phyloP scores from a whole-genome alignment of 2,888 invertebrate genomes.

The Eupeodes latifasciatus region DNA sequence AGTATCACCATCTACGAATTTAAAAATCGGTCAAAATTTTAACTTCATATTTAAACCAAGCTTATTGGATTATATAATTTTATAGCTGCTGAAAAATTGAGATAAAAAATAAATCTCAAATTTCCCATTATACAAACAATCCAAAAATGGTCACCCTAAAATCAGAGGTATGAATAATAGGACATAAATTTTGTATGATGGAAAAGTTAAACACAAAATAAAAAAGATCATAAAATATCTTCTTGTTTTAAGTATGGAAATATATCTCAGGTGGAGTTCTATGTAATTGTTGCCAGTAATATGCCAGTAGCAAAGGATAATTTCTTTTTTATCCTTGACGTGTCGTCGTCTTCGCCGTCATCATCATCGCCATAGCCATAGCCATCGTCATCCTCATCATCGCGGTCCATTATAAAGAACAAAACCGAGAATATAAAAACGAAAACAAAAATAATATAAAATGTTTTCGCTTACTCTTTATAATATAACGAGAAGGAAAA shows the following conservation, averaged over 20 bases:
- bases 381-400: slow-evolving; percentile 12
- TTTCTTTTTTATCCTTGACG: slow-evolving; percentile 24
- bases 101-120: no score
- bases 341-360: not conserved
- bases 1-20: no score
- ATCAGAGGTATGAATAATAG: not conserved
- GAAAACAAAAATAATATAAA: slow-evolving; percentile 20
- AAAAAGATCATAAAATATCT: slow-evolving; percentile 40
- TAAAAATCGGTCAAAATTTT: no score
- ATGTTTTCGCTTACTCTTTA: slow-evolving; percentile 25
- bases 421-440: not conserved
- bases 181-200: slow-evolving; percentile 36
- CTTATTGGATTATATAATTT: no score
- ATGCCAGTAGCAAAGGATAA: slow-evolving; percentile 32
- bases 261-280: slow-evolving; percentile 31
- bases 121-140: no score
- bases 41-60: no score
- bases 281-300: slow-evolving; percentile 39
- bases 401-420: slow-evolving; percentile 53
- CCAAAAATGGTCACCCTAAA: slow-evolving; percentile 6
- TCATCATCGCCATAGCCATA: not conserved
- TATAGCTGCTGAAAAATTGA: no score
- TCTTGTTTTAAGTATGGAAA: slow-evolving; percentile 44
- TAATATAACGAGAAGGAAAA: not conserved
- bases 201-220: slow-evolving; percentile 1